Evolutionary conservation across 2,113 vertebrate genomes (phyloP), one percentile per base, ranked within the genome.

Genomic region (Prionailurus viverrinus): DNA sequence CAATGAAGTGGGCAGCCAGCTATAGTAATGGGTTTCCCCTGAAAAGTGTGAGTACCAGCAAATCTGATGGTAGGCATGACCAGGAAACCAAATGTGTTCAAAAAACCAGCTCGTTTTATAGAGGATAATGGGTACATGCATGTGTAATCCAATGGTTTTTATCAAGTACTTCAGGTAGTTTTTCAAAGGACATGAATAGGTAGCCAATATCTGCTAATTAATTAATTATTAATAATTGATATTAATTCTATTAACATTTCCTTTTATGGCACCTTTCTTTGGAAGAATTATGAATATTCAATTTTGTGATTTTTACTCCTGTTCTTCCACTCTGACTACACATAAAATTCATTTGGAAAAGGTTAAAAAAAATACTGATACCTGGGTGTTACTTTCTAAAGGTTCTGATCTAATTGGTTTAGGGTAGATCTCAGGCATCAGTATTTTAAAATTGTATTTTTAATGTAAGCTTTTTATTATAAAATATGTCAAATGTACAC

Each of bases 1-100:
- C 65, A 91, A 69, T 65, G 66, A 97, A 88, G 71, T 68, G 83
- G 83, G 66, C 80, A 96, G 71, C 91, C 89, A 95, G 33, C 33
- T 78, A 68, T 58, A 73, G 69, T 41, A 66, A 31, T 80, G 68
- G 4, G 10, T 85, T 96, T 97, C 66, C 91, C 53, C 23, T 39
- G 69, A 92, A 84, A 12, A 84, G 51, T 78, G 91, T 92, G 71
- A 74, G 7, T 48, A 55, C 71, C 29, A 53, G 55, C 93, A 96
- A 92, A 93, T 55, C 55, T 21, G 92, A 98, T 48, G 82, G 53
- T 15, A 82, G 58, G 65, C 69, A 68, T 45, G 53, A 74, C 96
- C 91, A 36, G 45, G 63, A 81, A 74, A 65, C 18, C 3, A 19
- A 65, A 14, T 33, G 18, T 93, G 41, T 71, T 82, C n/a, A 71